phyloP scores from a whole-genome alignment of 2,113 vertebrate genomes.

The Oryzias melastigma region DNA sequence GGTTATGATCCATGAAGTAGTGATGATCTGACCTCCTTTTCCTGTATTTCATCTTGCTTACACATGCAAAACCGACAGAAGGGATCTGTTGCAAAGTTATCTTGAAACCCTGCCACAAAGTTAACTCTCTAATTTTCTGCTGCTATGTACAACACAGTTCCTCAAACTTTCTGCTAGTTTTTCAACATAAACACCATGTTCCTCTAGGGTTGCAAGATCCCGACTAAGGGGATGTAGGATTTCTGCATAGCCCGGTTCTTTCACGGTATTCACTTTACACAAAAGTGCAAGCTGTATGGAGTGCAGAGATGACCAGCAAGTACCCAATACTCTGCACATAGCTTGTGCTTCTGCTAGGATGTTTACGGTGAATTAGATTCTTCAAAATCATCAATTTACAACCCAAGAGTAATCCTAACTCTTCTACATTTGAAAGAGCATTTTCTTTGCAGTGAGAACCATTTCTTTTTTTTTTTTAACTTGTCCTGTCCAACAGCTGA shows the following conservation, averaged over 20 bases:
- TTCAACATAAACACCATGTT: conserved; percentile 12
- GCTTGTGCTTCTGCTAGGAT: conserved; percentile 16
- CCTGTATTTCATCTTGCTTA: not conserved
- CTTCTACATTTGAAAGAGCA: conserved; percentile 8
- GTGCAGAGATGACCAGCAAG: not conserved
- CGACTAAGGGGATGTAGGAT: conserved; percentile 8
- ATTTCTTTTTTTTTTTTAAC: too few species aligned
- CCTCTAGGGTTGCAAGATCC: conserved; percentile 4
- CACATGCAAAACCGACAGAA: not conserved
- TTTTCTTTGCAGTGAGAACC: not conserved
- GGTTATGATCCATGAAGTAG: conserved; percentile 1
- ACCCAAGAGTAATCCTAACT: conserved; percentile 10
- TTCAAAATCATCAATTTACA: conserved; percentile 14
- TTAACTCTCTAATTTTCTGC: conserved; percentile 5
- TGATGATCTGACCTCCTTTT: conserved; percentile 2
- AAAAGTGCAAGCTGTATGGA: conserved; percentile 4
- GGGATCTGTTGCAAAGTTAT: not conserved
- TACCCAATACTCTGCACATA: conserved; percentile 8
- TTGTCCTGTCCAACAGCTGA: too few species aligned
- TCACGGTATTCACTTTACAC: not conserved
- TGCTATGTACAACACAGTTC: conserved; percentile 8
- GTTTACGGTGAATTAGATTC: conserved; percentile 2
- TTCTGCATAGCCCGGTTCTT: conserved; percentile 4
- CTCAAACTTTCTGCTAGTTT: conserved; percentile 6
- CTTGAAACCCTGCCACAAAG: conserved; percentile 3